Percentiles rank a stretch among this genome's conserved stretches.
Conservation (phyloP, 2,113 vertebrate genomes). For the Anoura caudifer region DNA sequence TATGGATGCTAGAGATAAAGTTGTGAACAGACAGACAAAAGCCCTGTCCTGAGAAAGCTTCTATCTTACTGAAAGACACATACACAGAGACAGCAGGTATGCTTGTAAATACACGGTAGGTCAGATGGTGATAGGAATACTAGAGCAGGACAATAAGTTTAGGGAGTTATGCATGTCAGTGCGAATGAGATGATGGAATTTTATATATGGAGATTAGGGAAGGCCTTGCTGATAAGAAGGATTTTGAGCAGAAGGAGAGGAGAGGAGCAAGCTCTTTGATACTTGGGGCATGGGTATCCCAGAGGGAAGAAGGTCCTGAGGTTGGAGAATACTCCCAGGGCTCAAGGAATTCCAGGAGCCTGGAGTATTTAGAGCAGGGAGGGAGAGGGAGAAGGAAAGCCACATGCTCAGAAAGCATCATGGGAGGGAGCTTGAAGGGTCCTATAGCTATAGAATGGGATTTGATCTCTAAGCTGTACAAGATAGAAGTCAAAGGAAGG, state of each 20-base stretch:
- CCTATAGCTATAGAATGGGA: background rate
- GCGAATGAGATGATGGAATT: background rate
- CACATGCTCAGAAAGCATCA: background rate
- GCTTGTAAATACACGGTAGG: background rate
- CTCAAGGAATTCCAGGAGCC: background rate
- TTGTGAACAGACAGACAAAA: background rate
- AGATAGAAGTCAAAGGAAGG: background rate
- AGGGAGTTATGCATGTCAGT: background rate
- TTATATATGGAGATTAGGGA: background rate
- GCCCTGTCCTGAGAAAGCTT: background rate
- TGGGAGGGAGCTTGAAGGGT: no score
- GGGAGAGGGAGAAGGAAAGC: fast-evolving
- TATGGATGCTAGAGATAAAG: background rate
- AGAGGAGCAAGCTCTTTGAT: background rate
- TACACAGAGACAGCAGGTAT: background rate
- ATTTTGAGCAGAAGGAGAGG: background rate
- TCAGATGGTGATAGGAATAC: background rate
- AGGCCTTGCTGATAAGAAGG: background rate
- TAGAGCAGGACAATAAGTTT: background rate
- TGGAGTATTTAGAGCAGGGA: fast-evolving
- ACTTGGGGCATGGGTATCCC: background rate
- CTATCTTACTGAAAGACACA: background rate
- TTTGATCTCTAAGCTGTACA: background rate
- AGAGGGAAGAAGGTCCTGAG: background rate
- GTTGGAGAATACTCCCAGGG: background rate